Base-by-base conservation (phyloP, 1,140 invertebrate genomes). In the Odontomachus brunneus region DNA sequence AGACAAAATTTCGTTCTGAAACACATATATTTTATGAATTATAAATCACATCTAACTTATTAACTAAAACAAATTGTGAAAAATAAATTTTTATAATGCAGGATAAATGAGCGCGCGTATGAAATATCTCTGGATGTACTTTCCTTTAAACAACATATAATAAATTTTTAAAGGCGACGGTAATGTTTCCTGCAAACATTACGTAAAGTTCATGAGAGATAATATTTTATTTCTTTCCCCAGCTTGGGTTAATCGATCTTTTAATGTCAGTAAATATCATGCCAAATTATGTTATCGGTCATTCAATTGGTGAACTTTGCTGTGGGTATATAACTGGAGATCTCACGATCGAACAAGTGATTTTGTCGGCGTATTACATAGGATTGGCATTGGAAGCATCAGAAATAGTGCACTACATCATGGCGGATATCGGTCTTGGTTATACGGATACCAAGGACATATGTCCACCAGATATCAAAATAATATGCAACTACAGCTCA, bases 371-470 rank as follows among this genome's bases (percentile, higher is more conserved):
- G 11, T 99, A 98, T 93, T 98, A 96, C 88, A 95, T 98, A 93
- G 98, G 98, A 3, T 92, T 96, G 59, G 97, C 97, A 38, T 97
- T 98, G 59, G 93, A 97, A 62, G 97, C 98, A 87, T 96, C 96
- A 0, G 95, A 96, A 15, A 95, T 98, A 83, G 95, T 97, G 51
- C 93, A 91, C 24, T 97, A 97, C 22, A 97, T 96, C 15, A 99
- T 99, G 98, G 97, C 97, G 51, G 97, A 97, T 59, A 95, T 98
- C 49, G 97, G 96, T 66, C 90, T 96, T 57, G 95, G 96, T 0
- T 96, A 95, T 80, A 92, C 95, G 55, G 92, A 95, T 71, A 93
- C 96, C 12, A 92, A 93, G 53, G 83, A 90, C 44, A 75, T 94
- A 3, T 91, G 92, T 88, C 95, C 96, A 89, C 53, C 92, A 80